A percentile compares a stretch with the other conserved stretches of the same genome.
Conservation (phyloP, 2,888 invertebrate genomes). For the Frankliniella fusca region DNA sequence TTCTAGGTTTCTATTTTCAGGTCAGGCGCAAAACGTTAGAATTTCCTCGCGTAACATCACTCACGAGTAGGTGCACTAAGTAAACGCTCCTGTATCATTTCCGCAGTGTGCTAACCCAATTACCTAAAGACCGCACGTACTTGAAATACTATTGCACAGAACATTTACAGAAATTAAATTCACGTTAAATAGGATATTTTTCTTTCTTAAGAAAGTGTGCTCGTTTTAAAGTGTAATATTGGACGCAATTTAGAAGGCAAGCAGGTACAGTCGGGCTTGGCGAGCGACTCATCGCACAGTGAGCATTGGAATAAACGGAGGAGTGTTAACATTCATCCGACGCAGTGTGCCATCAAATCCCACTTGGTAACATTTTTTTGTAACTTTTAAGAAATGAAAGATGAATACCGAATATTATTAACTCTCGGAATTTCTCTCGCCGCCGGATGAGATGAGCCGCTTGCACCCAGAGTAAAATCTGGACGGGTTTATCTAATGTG, state of each 20-base stretch:
- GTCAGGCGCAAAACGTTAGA: no score
- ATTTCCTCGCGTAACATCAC: no score
- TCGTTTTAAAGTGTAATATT: background rate
- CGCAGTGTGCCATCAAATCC: background rate
- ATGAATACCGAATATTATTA: background rate
- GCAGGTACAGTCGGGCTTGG: background rate
- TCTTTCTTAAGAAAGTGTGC: background rate
- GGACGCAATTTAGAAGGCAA: background rate
- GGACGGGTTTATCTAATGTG: conserved; percentile 18
- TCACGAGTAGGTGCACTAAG: no score
- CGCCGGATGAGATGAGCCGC: background rate
- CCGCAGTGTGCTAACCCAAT: no score
- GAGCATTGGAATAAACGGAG: background rate
- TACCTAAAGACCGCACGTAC: no score
- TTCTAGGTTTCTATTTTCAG: no score
- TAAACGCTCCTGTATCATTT: no score
- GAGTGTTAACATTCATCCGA: background rate
- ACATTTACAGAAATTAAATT: background rate
- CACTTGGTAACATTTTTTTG: background rate
- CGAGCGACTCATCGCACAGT: no score
- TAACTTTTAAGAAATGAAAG: background rate
- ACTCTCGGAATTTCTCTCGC: background rate
- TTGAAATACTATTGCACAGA: background rate
- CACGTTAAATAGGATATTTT: background rate
- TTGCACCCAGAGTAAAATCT: background rate